Conservation (phyloP, 2,113 vertebrate species). For the Uria aalge region DNA sequence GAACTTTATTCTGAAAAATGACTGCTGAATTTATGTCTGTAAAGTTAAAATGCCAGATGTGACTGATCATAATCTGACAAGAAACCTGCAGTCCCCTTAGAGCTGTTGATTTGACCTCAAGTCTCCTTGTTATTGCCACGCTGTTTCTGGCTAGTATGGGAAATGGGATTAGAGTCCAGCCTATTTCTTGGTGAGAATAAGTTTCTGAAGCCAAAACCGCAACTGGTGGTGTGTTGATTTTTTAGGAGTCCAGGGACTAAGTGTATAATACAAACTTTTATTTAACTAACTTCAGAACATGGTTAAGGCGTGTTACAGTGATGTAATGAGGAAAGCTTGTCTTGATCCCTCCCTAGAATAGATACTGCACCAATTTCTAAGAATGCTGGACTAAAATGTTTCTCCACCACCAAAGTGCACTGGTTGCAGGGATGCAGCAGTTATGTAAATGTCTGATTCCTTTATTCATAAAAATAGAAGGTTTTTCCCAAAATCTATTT, state of each 20-base stretch:
- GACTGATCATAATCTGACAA: background rate
- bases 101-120: background rate
- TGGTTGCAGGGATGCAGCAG: background rate
- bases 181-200: background rate
- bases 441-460: background rate
- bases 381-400: background rate
- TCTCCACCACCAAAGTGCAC: background rate
- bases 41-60: too few relatives aligned
- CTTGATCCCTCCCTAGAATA: background rate
- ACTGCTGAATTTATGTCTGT: background rate
- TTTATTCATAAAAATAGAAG: background rate
- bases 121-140: background rate
- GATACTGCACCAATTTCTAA: background rate
- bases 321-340: background rate
- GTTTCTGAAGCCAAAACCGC: background rate
- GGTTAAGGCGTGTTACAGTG: background rate
- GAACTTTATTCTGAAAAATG: background rate
- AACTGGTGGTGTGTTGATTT: background rate
- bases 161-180: background rate
- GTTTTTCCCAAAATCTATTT: rapidly evolving
- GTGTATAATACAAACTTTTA: background rate
- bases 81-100: background rate
- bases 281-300: background rate
- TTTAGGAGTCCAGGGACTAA: background rate
- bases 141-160: background rate